These are phyloP conservation scores for Onychomys leucogaster DNA, from an alignment of 2,797 vertebrate genomes.

Conservation along the genomic window DNA sequence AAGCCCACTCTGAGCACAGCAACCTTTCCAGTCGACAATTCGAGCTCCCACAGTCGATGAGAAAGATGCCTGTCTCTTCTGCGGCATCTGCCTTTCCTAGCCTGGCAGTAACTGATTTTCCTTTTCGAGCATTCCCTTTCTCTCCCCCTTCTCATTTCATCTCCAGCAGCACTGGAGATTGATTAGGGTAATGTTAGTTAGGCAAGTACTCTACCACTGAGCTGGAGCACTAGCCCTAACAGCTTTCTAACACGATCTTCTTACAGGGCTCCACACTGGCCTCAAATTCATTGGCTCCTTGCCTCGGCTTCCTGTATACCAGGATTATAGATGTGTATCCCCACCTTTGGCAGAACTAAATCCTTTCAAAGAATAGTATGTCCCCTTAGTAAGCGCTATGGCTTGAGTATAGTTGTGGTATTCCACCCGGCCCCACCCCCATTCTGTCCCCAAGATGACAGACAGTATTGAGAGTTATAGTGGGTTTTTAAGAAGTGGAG, in stretches of 20 bases:
- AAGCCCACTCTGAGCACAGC: neutral
- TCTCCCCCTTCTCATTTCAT: neutral
- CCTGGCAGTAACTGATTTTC: neutral
- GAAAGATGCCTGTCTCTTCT: neutral
- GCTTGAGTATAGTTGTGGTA: neutral
- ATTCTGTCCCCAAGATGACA: neutral
- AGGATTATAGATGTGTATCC: neutral
- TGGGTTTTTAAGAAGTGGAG: neutral
- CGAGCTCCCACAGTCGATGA: neutral
- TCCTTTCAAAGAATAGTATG: neutral
- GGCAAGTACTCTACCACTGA: neutral
- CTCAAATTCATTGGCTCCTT: neutral
- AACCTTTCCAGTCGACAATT: neutral
- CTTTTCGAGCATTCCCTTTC: neutral
- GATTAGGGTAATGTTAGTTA: no score
- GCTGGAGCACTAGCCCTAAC: neutral
- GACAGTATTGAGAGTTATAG: neutral
- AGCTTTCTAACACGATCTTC: neutral
- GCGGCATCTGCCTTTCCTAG: neutral
- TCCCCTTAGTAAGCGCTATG: neutral
- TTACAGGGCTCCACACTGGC: neutral
- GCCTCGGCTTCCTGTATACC: neutral
- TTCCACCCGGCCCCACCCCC: neutral
- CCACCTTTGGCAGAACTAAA: neutral
- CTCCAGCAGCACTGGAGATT: neutral